phyloP scores from a whole-genome alignment of 1,140 invertebrate genomes.

The Pseudoatta argentina region DNA sequence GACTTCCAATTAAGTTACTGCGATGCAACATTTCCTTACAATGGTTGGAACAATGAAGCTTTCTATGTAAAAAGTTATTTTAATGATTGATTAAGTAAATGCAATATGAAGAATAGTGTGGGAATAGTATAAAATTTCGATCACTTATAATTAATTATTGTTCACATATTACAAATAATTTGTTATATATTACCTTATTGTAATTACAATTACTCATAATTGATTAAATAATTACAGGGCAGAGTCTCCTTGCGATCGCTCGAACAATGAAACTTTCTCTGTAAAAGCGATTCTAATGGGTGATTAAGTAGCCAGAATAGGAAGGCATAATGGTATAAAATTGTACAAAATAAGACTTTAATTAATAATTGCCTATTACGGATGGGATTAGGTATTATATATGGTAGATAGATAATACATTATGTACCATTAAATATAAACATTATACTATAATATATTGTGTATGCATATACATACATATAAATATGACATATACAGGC shows the following conservation, averaged over 20 bases:
- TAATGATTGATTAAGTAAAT: slow-evolving; percentile 11
- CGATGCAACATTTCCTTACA: slow-evolving; percentile 30
- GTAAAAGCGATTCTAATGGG: slow-evolving; percentile 37
- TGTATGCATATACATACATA: not conserved
- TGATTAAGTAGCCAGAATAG: slow-evolving; percentile 62
- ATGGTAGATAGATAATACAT: not conserved
- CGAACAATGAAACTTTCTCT: slow-evolving; percentile 59
- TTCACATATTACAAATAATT: slow-evolving; percentile 28
- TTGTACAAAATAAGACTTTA: slow-evolving; percentile 37
- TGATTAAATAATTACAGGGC: slow-evolving; percentile 43
- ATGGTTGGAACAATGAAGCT: slow-evolving; percentile 30
- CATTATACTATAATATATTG: not conserved
- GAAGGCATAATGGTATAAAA: slow-evolving; percentile 46
- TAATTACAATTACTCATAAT: slow-evolving; percentile 39
- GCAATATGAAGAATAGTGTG: not conserved
- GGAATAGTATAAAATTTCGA: slow-evolving; percentile 32
- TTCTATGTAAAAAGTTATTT: slow-evolving; percentile 21
- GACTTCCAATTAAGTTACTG: slow-evolving; percentile 13
- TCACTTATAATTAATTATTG: slow-evolving; percentile 44
- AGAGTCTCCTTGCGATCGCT: slow-evolving; percentile 29
- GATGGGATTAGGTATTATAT: not conserved
- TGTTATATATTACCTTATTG: slow-evolving; percentile 7
- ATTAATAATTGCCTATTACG: slow-evolving; percentile 35
- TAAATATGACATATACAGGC: not conserved
- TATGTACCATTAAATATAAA: not conserved